Conservation (phyloP, 2,797 vertebrate genomes). For the Stomatorhinus walkeri region DNA sequence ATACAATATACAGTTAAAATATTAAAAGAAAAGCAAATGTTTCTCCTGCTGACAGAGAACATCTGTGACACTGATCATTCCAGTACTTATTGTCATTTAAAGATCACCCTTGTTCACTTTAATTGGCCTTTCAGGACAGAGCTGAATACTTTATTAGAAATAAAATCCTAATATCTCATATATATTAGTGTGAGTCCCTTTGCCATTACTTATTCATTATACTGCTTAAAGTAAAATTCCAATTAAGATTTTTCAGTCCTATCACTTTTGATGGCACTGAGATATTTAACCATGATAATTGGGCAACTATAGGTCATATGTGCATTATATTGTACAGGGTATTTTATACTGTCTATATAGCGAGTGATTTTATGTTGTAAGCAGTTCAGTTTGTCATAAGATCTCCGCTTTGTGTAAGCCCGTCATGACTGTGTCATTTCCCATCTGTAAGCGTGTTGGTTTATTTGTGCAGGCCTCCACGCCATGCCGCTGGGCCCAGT, state of each 20-base stretch:
- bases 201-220: not conserved
- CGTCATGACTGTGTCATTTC: not conserved
- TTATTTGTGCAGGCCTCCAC: slow-evolving; percentile 45
- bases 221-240: not conserved
- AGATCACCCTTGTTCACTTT: not conserved
- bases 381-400: not conserved
- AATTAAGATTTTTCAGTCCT: not conserved
- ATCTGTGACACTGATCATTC: not conserved
- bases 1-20: not conserved
- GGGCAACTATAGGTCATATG: slow-evolving; percentile 2
- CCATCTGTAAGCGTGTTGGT: not conserved
- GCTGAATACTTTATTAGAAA: not conserved
- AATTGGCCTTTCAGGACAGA: not conserved
- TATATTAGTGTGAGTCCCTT: not conserved
- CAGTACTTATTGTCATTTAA: not conserved
- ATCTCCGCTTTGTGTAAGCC: not conserved
- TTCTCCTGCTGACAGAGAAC: not conserved
- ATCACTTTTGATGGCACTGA: not conserved
- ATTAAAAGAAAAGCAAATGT: not conserved
- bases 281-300: slow-evolving; percentile 16
- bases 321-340: not conserved
- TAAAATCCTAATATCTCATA: slow-evolving; percentile 3
- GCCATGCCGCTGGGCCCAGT: slow-evolving; percentile 39
- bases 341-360: not conserved
- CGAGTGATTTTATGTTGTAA: not conserved